These are phyloP conservation scores for Criorhina ranunculi DNA, from an alignment of 2,888 invertebrate genomes.

Conservation along the genomic window DNA sequence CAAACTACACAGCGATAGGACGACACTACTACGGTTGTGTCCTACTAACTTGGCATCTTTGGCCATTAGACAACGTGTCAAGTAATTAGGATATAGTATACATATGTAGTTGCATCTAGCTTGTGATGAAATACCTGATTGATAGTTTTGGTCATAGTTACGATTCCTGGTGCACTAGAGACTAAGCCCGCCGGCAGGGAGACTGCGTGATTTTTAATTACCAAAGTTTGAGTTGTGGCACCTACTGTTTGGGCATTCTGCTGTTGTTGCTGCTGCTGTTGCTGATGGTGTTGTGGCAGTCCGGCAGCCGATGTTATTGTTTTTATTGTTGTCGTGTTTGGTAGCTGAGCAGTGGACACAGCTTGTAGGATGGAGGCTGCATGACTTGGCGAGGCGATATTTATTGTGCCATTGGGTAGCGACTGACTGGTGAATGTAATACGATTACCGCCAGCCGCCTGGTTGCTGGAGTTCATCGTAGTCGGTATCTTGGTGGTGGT, in stretches of 20 bases:
- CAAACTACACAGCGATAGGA: slow-evolving; percentile 46
- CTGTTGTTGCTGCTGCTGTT: slow-evolving; percentile 79
- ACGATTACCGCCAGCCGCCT: slow-evolving; percentile 85
- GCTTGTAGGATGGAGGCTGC: slow-evolving; percentile 83
- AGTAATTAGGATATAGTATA: slow-evolving; percentile 1
- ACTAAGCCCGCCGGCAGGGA: slow-evolving; percentile 86
- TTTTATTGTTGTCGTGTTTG: slow-evolving; percentile 84
- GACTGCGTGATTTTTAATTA: slow-evolving; percentile 85
- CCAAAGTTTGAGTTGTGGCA: slow-evolving; percentile 84
- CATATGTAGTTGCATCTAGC: slow-evolving; percentile 79
- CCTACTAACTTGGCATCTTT: slow-evolving; percentile 37
- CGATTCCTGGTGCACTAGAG: slow-evolving; percentile 87
- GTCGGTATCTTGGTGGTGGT: slow-evolving; percentile 81
- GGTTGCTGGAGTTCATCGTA: slow-evolving; percentile 83
- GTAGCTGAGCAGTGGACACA: slow-evolving; percentile 85
- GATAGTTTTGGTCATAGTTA: slow-evolving; percentile 87
- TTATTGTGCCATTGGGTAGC: slow-evolving; percentile 90
- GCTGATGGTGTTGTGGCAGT: slow-evolving; percentile 81
- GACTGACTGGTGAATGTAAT: slow-evolving; percentile 88
- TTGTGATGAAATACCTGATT: slow-evolving; percentile 82
- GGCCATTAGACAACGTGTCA: slow-evolving; percentile 17
- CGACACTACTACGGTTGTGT: slow-evolving; percentile 60
- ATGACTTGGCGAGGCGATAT: slow-evolving; percentile 85
- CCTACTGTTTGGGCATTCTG: slow-evolving; percentile 83
- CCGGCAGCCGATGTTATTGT: slow-evolving; percentile 82